Evolutionary conservation across 2,888 invertebrate genomes (phyloP).

Genomic region (Elysia crispata): DNA sequence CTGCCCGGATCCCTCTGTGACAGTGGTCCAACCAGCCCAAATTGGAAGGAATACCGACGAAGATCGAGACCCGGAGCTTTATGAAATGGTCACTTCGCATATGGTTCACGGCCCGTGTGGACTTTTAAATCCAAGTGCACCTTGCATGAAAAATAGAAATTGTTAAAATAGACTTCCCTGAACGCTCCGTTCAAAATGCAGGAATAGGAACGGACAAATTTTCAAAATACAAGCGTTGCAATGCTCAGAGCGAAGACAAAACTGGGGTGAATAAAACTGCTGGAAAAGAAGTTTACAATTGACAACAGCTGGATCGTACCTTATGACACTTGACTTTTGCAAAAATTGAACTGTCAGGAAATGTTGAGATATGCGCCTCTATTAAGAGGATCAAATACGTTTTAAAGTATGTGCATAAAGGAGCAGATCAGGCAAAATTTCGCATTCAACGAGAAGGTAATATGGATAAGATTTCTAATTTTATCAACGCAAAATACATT

Average conservation of each 20-base stretch:
- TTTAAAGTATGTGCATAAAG: conserved; percentile 49
- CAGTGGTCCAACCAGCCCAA: conserved; percentile 53
- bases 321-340: conserved; percentile 41
- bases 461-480: conserved; percentile 9
- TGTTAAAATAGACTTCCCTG: neutral
- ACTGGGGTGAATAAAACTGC: neutral
- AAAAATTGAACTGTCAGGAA: conserved; percentile 2
- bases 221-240: neutral
- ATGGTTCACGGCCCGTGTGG: conserved; percentile 13
- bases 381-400: conserved; percentile 45
- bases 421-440: conserved; percentile 37
- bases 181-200: neutral
- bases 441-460: conserved; percentile 3
- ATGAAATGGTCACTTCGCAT: neutral
- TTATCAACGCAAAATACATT: conserved; percentile 11
- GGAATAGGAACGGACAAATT: neutral
- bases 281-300: conserved; percentile 13
- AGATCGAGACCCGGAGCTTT: neutral
- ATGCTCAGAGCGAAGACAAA: conserved; percentile 14
- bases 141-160: neutral
- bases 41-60: conserved; percentile 31
- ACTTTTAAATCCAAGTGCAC: neutral
- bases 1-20: conserved; percentile 76
- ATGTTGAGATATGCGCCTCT: conserved; percentile 32
- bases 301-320: conserved; percentile 45